Conservation (phyloP, 2,113 vertebrate species). For the Casuarius casuarius region DNA sequence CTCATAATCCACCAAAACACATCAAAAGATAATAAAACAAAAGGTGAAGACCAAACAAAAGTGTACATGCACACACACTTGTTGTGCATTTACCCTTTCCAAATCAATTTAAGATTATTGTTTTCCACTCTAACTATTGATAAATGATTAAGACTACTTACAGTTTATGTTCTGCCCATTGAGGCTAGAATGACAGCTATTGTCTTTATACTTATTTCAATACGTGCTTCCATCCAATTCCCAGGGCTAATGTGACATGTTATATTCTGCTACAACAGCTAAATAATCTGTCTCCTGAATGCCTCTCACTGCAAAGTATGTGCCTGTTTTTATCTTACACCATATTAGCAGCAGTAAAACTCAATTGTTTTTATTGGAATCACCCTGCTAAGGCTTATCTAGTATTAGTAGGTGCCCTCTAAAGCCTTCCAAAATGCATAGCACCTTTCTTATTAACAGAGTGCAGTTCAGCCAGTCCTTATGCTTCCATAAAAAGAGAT, state of each 20-base stretch:
- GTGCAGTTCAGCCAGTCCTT: neutral
- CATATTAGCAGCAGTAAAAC: neutral
- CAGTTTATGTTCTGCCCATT: neutral
- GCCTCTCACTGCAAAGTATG: neutral
- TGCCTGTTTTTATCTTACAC: neutral
- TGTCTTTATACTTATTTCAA: neutral
- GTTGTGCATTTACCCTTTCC: neutral
- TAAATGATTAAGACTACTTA: neutral
- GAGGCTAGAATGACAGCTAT: neutral
- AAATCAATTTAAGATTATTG: neutral
- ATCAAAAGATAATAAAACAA: neutral
- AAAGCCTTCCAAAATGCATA: neutral
- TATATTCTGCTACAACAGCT: neutral
- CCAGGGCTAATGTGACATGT: neutral
- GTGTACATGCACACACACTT: neutral
- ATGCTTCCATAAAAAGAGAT: neutral
- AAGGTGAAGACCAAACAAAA: fast-evolving
- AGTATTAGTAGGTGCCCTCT: neutral
- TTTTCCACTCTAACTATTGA: neutral
- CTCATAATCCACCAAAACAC: neutral
- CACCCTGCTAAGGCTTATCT: neutral
- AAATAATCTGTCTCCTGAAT: neutral
- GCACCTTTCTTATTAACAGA: neutral
- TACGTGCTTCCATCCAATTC: neutral
- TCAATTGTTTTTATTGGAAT: neutral